These are phyloP conservation scores for Romanogobio albipinnatus DNA, from an alignment of 2,113 vertebrate species.

Conservation along the genomic window DNA sequence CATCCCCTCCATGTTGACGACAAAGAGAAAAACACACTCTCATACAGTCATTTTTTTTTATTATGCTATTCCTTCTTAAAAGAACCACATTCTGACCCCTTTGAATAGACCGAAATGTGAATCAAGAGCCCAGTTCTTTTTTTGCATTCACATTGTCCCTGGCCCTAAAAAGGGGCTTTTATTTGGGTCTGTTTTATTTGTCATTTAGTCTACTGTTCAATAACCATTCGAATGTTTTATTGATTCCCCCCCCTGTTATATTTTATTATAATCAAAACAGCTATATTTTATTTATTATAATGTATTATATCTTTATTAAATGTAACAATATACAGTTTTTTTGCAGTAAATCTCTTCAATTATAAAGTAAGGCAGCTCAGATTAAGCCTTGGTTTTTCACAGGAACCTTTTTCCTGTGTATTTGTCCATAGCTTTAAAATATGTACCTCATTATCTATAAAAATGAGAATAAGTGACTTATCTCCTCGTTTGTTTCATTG, in stretches of 20 bases:
- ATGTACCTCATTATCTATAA: not conserved
- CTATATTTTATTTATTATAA: not conserved
- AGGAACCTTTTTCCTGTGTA: not conserved
- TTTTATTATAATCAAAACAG: not conserved
- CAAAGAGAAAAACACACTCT: slow-evolving; percentile 24
- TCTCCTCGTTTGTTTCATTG: not conserved
- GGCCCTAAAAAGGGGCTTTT: not conserved
- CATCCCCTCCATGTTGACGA: slow-evolving; percentile 68
- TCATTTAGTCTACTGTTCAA: not conserved
- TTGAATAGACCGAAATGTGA: not conserved
- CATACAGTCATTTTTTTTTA: not conserved
- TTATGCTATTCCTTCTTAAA: not conserved
- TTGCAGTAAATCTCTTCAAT: not conserved
- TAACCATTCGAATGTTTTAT: not conserved
- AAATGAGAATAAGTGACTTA: not conserved
- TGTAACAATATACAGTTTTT: not conserved
- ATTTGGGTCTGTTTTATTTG: not conserved
- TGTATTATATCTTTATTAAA: not conserved
- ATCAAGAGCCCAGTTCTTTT: not conserved
- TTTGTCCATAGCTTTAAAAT: not conserved
- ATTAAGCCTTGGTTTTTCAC: not conserved
- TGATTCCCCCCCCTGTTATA: not conserved
- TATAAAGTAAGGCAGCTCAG: not conserved
- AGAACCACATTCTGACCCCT: not conserved
- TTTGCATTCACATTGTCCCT: not conserved